These are phyloP conservation scores for Agelas oroides DNA, from an alignment of 37 sponge, comb jelly and placozoan species.

Conservation along the genomic window DNA sequence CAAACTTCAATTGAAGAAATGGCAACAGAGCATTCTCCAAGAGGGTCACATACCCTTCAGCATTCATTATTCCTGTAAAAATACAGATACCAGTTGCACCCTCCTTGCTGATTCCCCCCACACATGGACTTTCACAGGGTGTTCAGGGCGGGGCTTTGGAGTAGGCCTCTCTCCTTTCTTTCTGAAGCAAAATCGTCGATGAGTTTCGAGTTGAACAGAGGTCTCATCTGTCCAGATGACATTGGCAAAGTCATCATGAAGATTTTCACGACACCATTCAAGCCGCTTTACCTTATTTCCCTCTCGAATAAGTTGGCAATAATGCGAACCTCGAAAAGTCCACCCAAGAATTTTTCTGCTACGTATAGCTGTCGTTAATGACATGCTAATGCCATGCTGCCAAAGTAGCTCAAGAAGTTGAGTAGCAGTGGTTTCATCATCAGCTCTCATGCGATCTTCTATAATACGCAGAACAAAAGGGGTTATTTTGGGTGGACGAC, in stretches of 20 bases:
- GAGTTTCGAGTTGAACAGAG: constrained; percentile 46
- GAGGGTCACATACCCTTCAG: constrained; percentile 23
- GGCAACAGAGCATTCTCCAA: constrained; percentile 8
- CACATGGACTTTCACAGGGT: constrained; percentile 61
- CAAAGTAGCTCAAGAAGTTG: constrained; percentile 14
- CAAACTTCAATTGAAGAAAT: constrained; percentile 26
- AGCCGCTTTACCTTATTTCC: constrained; percentile 26
- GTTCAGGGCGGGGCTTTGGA: constrained; percentile 36
- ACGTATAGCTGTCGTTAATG: not conserved
- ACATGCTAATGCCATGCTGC: not conserved
- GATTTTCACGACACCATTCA: constrained; percentile 17
- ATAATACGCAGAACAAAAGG: constrained; percentile 2
- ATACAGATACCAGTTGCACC: constrained; percentile 32
- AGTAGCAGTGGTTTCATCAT: constrained; percentile 55
- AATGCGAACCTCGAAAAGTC: constrained; percentile 41
- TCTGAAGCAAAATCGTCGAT: constrained; percentile 34
- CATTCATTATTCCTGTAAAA: constrained; percentile 56
- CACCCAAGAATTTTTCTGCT: constrained; percentile 14
- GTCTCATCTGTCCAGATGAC: constrained; percentile 55
- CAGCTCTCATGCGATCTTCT: constrained; percentile 16
- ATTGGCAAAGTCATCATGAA: constrained; percentile 18
- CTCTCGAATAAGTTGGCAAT: constrained; percentile 38
- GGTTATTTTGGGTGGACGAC: constrained; percentile 42
- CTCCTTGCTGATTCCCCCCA: constrained; percentile 50
- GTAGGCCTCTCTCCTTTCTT: constrained; percentile 34